Percentiles rank a stretch among this genome's conserved stretches.
Evolutionary conservation across 2,113 vertebrate species (phyloP).

Genomic region (Rhinoderma darwinii): DNA sequence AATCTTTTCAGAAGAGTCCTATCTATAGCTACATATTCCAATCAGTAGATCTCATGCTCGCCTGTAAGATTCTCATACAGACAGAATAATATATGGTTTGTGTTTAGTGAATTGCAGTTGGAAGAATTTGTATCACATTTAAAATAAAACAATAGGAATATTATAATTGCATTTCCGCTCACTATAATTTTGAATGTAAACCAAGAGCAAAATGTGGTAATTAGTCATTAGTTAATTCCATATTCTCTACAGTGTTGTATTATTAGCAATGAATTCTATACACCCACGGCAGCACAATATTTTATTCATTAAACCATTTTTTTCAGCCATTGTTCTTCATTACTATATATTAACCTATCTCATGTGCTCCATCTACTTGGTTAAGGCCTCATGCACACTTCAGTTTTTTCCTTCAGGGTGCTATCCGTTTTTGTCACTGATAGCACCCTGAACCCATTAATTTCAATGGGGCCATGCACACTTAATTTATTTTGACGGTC

Average conservation of each 20-base stretch:
- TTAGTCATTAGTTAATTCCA: constrained; percentile 48
- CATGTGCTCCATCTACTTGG: too few relatives aligned
- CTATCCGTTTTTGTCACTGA: too few relatives aligned
- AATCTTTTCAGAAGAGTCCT: constrained; percentile 20
- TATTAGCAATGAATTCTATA: constrained; percentile 15
- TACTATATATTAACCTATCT: too few relatives aligned
- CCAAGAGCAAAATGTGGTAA: constrained; percentile 23
- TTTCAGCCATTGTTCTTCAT: background rate
- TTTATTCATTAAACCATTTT: background rate
- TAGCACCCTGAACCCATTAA: too few relatives aligned
- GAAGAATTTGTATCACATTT: constrained; percentile 26
- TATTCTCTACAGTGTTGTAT: background rate
- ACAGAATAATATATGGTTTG: constrained; percentile 44
- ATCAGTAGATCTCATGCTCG: background rate
- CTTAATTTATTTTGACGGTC: too few relatives aligned
- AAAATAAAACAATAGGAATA: constrained; percentile 41
- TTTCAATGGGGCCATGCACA: too few relatives aligned
- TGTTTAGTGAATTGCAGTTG: constrained; percentile 38
- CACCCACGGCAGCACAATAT: background rate
- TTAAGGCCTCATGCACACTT: too few relatives aligned
- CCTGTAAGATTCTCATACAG: background rate
- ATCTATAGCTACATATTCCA: constrained; percentile 10
- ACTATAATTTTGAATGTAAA: constrained; percentile 46
- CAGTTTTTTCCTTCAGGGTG: too few relatives aligned
- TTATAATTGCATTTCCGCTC: constrained; percentile 38